These are phyloP conservation scores for Pycnonotus jocosus DNA, from an alignment of 2,113 vertebrate genomes.

Conservation along the genomic window DNA sequence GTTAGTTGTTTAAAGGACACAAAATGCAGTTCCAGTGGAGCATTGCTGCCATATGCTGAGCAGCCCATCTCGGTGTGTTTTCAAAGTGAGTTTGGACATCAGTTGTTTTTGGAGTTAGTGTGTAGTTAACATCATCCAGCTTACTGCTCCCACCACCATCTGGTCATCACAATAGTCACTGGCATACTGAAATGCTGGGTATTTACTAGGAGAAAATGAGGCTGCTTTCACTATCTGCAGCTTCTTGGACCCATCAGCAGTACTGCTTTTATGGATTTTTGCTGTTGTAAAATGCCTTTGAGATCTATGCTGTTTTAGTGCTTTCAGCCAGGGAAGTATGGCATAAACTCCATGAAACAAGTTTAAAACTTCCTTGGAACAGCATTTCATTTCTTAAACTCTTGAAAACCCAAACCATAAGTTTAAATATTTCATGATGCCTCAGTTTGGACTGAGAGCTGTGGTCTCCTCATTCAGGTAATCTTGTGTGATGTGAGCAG, in stretches of 20 bases:
- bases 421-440: neutral
- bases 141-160: constrained; percentile 20
- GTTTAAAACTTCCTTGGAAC: neutral
- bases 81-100: constrained; percentile 1
- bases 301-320: neutral
- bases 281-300: neutral
- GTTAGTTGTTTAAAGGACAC: neutral
- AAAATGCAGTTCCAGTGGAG: neutral
- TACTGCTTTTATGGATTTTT: neutral
- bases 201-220: neutral
- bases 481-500: neutral
- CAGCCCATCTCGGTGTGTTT: neutral
- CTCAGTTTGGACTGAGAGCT: neutral
- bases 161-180: neutral
- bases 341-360: neutral
- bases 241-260: neutral
- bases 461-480: neutral
- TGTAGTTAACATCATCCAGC: neutral
- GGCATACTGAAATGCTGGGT: neutral
- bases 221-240: neutral
- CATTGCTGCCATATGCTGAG: neutral
- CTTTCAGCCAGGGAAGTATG: neutral
- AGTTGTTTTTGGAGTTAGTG: neutral
- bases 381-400: neutral
- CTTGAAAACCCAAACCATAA: neutral